Evolutionary conservation across 1,140 invertebrate genomes (phyloP), one percentile per base, ranked within the genome.

Genomic region (Polyergus mexicanus): DNA sequence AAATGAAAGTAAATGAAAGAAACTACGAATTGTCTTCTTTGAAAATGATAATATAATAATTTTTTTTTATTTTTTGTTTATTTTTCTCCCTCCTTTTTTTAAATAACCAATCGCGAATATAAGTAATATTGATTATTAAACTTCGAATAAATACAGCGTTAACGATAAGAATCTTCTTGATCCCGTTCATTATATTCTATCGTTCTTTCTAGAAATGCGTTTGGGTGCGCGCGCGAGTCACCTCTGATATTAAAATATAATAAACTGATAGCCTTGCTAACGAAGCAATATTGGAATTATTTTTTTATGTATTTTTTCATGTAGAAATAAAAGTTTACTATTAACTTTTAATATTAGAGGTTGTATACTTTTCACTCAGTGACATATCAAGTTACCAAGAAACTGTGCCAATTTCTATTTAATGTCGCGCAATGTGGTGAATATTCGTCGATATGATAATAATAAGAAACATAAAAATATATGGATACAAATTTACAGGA

Each of bases 341-440:
- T 32, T 32, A 32, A 1, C 51, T 54, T 16, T 38, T 13, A 16
- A 65, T 66, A 25, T 78, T 66, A 66, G 13, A 66, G 7, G 1
- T 3, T 65, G 10, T 16, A 13, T 60, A 25, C 2, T 38, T 58
- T 16, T 69, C 13, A 28, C 41, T 22, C 13, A 60, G 8, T 66
- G 1, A 11, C 16, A n/a, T 32, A 51, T 62, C 22, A 25, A 62
- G 4, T 85, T 38, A 38, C 35, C 6, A 38, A 28, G 8, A 54
- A 68, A 76, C 19, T 16, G 44, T 77, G 62, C 28, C 81, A 84
- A 77, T 76, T 28, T 76, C 0, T 62, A 47, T 84, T 60, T 35
- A 4, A 16, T 84, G 10, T 60, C n/a, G 13, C 41, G 44, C 4
- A 75, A 62, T 76, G 47, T 11, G 16, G 2, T 3, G 51, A 65